Percentiles rank a stretch among this genome's conserved stretches.
Conservation (phyloP, 1,140 invertebrate species). For the Macrobrachium rosenbergii region DNA sequence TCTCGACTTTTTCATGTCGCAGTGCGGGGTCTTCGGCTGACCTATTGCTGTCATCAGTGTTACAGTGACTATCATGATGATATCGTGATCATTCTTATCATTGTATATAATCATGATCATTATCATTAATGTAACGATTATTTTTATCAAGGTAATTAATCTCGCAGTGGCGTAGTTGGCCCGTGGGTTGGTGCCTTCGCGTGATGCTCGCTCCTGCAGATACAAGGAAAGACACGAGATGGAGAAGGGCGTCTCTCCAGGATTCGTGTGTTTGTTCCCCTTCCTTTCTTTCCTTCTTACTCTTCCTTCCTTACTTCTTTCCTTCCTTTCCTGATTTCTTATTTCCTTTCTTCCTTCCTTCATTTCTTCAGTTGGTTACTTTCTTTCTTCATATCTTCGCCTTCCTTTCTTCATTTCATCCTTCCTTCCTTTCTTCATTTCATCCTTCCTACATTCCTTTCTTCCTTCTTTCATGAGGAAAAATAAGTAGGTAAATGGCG, state of each 20-base stretch:
- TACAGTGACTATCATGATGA: too few species aligned
- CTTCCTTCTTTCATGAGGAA: not conserved
- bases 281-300: not conserved
- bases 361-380: not conserved
- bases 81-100: too few species aligned
- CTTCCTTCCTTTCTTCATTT: not conserved
- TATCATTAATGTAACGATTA: too few species aligned
- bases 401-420: not conserved
- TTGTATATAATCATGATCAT: too few species aligned
- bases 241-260: not conserved
- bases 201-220: too few species aligned
- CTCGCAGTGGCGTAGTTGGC: too few species aligned
- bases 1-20: not conserved
- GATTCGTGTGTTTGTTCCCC: not conserved
- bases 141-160: too few species aligned
- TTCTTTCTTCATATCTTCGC: not conserved
- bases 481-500: too few species aligned
- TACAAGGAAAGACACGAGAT: not conserved
- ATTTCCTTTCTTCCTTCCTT: conserved; percentile 3
- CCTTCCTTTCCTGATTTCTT: not conserved
- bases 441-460: not conserved
- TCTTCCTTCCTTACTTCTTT: not conserved
- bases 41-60: not conserved
- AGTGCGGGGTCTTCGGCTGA: not conserved
- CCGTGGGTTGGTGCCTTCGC: too few species aligned